A percentile compares a stretch with the other conserved stretches of the same genome.
These are phyloP conservation scores for Etheostoma perlongum DNA, from an alignment of 2,797 vertebrate species.

Conservation along the genomic window DNA sequence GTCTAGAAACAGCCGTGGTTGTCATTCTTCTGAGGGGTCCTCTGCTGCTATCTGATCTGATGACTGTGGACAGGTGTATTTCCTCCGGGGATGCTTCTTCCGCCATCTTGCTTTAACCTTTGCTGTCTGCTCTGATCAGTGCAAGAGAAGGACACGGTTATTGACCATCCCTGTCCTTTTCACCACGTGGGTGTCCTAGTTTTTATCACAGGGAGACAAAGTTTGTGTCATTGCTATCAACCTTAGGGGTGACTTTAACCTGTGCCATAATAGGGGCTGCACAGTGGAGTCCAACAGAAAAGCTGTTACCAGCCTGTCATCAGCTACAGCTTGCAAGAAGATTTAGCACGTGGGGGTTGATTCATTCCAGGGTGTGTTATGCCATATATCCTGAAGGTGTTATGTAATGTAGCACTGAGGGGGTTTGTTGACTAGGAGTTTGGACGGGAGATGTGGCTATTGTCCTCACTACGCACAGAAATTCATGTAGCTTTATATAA, in stretches of 20 bases:
- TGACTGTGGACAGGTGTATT: constrained; percentile 43
- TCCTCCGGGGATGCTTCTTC: constrained; percentile 31
- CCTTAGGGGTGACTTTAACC: constrained; percentile 1
- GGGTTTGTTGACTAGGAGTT: constrained; percentile 50
- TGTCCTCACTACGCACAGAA: constrained; percentile 29
- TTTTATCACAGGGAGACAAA: not conserved
- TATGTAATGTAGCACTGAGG: constrained; percentile 60
- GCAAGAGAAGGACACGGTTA: constrained; percentile 1
- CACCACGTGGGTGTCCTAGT: not conserved
- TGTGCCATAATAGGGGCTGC: not conserved
- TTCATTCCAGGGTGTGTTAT: constrained; percentile 23
- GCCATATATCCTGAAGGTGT: constrained; percentile 38
- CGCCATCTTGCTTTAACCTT: constrained; percentile 38
- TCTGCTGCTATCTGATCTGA: constrained; percentile 38
- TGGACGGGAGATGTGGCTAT: constrained; percentile 36
- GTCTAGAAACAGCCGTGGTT: constrained; percentile 21
- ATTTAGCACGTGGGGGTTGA: constrained; percentile 16
- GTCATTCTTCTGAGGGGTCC: not conserved
- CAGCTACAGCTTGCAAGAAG: constrained; percentile 3
- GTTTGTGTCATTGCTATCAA: not conserved
- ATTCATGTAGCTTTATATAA: constrained; percentile 43
- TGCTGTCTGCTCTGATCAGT: constrained; percentile 38
- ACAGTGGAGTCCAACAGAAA: not conserved
- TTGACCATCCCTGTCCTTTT: not conserved
- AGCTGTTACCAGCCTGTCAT: not conserved